Evolutionary conservation across 64 coral and sea anemone genomes (phyloP), one percentile per base, ranked within the genome.

Genomic region (Platygyra sinensis): DNA sequence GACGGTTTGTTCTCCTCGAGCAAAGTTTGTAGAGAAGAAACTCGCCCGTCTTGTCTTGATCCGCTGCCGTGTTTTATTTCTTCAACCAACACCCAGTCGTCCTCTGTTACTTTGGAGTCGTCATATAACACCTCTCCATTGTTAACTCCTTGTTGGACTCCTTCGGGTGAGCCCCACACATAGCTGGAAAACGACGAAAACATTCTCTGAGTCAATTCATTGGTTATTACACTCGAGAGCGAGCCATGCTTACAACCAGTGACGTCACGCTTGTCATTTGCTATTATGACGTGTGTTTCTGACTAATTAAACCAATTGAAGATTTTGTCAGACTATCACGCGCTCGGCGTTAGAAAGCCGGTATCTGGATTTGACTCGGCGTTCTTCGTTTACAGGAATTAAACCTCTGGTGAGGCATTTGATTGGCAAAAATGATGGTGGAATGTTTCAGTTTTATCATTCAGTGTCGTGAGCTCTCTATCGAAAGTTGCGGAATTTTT

Each of bases 21-120:
- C 52, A 94, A 76, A 20, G 75, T 55, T 52, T 94, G 87, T 36
- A 89, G 24, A 10, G 92, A 94, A 0, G 92, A 77, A 25, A 18
- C 72, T 65, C 46, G 42, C 30, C 67, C 65, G 52, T 77, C 87
- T 18, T 46, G 59, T 1, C 76, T 61, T 16, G 60, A 78, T 6
- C 50, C 13, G 74, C 42, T 64, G 33, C 36, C 33, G 31, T 63
- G 17, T 33, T 12, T 18, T 55, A 74, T 80, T 85, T 94, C 82
- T 75, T 94, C 87, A 51, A 94, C 87, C 87, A 87, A 89, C 39
- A 94, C 92, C 92, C 92, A 94, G 25, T 89, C 92, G 31, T 94
- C 92, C 24, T 94, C 92, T 50, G 69, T 89, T 15, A 88, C 75
- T 55, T 74, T 74, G 5, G 92, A 83, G 87, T 94, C 92, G 71